These are phyloP conservation scores for Rhorus exstirpatorius DNA, from an alignment of 2,888 invertebrate genomes.

Conservation along the genomic window DNA sequence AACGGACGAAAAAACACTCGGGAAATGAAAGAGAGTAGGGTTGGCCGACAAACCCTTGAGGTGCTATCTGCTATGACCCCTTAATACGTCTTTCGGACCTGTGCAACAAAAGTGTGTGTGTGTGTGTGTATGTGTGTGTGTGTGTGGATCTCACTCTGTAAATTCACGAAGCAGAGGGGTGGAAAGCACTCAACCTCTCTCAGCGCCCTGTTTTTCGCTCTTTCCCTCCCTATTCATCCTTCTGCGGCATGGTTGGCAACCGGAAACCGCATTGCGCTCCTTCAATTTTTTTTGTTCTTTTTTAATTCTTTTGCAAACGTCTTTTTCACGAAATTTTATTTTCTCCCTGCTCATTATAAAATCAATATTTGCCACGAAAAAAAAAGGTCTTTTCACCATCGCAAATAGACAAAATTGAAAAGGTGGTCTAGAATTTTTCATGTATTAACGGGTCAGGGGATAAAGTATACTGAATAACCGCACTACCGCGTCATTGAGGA, in stretches of 20 bases:
- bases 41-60: slow-evolving; percentile 31
- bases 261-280: slow-evolving; percentile 69
- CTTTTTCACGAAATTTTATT: slow-evolving; percentile 51
- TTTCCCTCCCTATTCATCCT: slow-evolving; percentile 36
- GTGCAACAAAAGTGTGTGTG: slow-evolving; percentile 22
- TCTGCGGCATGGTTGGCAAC: slow-evolving; percentile 59
- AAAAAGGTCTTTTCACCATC: slow-evolving; percentile 9
- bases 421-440: neutral
- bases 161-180: slow-evolving; percentile 48
- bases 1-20: slow-evolving; percentile 62
- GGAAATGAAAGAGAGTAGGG: slow-evolving; percentile 36
- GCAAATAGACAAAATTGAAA: slow-evolving; percentile 14
- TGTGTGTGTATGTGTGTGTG: slow-evolving; percentile 17
- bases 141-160: slow-evolving; percentile 41
- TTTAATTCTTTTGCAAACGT: slow-evolving; percentile 47
- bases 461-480: slow-evolving; percentile 24
- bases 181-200: slow-evolving; percentile 59
- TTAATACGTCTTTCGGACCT: slow-evolving; percentile 56
- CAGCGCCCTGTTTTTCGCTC: slow-evolving; percentile 56
- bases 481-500: slow-evolving; percentile 59
- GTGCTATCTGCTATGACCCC: slow-evolving; percentile 47
- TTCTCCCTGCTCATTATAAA: too few species aligned
- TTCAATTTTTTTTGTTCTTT: slow-evolving; percentile 45
- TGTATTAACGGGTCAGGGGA: neutral
- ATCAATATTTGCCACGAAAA: slow-evolving; percentile 46